Evolutionary conservation across 2,113 vertebrate genomes (phyloP), one percentile per base, ranked within the genome.

Genomic region (Gallinago jamesoni): DNA sequence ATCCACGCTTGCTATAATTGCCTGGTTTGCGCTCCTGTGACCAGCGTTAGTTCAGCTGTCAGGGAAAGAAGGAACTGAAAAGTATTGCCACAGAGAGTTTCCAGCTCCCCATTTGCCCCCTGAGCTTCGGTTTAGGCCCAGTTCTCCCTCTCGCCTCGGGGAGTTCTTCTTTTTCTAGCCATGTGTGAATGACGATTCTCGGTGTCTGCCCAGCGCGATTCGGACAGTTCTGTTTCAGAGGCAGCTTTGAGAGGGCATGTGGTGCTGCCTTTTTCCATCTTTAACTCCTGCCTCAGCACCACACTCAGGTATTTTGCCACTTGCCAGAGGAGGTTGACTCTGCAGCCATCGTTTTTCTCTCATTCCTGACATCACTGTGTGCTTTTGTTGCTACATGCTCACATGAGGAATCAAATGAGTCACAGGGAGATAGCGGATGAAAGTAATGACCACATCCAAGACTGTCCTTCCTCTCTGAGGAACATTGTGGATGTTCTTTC

Each of bases 31-130:
- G 1, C 93, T 55, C 41, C 68, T 6, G 14, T 81, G 87, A 82
- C 73, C 17, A 74, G 89, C 18, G n/a, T 9, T 53, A 57, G 72
- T 30, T 52, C 90, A 94, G 95, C 95, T 97, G 90, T 28, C 41
- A 9, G 93, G 79, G 45, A 41, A 64, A 57, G 79, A 21, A 90
- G 88, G 90, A 80, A 15, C 88, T 41, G 78, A 69, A 17, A 39
- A 53, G 39, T 3, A 21, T 60, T 60, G 15, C 78, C 57, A n/a
- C 31, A 56, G 66, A 5, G 59, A 17, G 23, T 28, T 28, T 20
- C 80, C 89, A 92, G 93, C 33, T 21, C 79, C 22, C 2, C 0
- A 15, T 23, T 37, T 84, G 25, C 63, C 83, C 0, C 1, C 1
- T 23, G 33, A 56, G 78, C 70, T 82, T 55, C 3, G 1, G 39